Conservation (phyloP, 2,113 vertebrate species). For the Poicephalus gulielmi region DNA sequence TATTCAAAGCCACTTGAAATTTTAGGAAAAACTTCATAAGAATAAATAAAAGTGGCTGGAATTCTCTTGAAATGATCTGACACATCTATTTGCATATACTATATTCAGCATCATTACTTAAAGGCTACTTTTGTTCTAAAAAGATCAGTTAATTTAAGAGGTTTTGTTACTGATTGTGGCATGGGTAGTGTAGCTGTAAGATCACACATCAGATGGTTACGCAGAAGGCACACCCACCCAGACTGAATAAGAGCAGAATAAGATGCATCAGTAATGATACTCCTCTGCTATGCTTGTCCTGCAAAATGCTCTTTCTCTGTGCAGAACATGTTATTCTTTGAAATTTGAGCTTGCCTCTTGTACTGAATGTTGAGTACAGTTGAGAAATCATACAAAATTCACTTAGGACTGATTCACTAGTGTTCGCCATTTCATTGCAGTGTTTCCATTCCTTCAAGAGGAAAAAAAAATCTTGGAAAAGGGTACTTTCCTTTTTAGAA, state of each 20-base stretch:
- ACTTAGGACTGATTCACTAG: not conserved
- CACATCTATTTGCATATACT: not conserved
- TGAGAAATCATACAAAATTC: not conserved
- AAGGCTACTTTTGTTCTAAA: not conserved
- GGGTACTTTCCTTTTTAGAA: not conserved
- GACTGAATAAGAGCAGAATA: not conserved
- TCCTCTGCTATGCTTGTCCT: not conserved
- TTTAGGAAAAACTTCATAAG: not conserved
- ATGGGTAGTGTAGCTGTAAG: constrained; percentile 12
- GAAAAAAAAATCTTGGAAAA: not conserved
- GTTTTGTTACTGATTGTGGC: constrained; percentile 26
- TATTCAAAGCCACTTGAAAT: not conserved
- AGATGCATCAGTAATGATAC: constrained; percentile 26
- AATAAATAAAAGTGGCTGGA: not conserved
- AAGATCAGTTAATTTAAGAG: constrained; percentile 17
- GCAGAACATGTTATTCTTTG: constrained; percentile 13
- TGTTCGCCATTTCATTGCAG: not conserved
- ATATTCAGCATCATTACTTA: not conserved
- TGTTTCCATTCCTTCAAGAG: not conserved
- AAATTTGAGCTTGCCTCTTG: not conserved
- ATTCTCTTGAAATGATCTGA: not conserved
- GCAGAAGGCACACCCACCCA: constrained; percentile 11
- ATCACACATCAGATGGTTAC: constrained; percentile 55
- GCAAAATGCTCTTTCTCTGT: not conserved
- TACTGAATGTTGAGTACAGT: not conserved